Conservation (phyloP, 2,888 invertebrate species). For the Drosophila pseudotakahashii region DNA sequence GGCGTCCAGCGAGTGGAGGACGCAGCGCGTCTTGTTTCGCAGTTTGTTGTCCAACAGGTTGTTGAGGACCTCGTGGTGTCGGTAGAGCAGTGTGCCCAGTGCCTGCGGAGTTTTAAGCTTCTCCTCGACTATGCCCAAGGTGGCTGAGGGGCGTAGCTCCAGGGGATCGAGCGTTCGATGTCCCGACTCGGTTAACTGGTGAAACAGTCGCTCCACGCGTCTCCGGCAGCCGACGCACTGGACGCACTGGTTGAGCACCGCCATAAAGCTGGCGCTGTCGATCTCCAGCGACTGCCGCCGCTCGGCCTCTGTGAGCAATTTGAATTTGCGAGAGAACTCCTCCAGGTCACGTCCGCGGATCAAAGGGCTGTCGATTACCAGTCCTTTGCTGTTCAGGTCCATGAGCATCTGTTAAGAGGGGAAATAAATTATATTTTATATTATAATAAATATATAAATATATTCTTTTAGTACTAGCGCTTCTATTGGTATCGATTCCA, state of each 20-base stretch:
- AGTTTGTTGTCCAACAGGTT: constrained; percentile 92
- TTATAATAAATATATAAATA: no score
- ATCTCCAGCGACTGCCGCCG: constrained; percentile 92
- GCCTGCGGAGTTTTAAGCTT: constrained; percentile 92
- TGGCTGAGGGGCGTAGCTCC: constrained; percentile 90
- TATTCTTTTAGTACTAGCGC: no score
- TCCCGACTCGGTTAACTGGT: constrained; percentile 92
- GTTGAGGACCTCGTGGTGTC: constrained; percentile 92
- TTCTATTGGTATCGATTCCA: neutral
- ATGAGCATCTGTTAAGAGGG: constrained; percentile 91
- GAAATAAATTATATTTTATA: no score
- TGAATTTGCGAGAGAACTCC: constrained; percentile 93
- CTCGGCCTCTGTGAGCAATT: constrained; percentile 91
- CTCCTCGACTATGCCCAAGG: constrained; percentile 92
- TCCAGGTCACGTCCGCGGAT: constrained; percentile 93
- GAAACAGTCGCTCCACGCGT: constrained; percentile 95
- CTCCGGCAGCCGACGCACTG: constrained; percentile 97
- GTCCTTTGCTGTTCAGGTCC: constrained; percentile 94
- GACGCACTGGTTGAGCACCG: constrained; percentile 94
- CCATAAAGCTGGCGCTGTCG: constrained; percentile 91
- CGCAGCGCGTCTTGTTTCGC: constrained; percentile 95
- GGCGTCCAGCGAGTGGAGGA: constrained; percentile 95
- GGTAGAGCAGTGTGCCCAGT: constrained; percentile 93
- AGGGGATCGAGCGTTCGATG: constrained; percentile 95
- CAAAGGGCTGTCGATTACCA: constrained; percentile 92